A percentile compares a stretch with the other conserved stretches of the same genome.
These are phyloP conservation scores for Tylochromis polylepis DNA, from an alignment of 2,113 vertebrate genomes.

Conservation along the genomic window DNA sequence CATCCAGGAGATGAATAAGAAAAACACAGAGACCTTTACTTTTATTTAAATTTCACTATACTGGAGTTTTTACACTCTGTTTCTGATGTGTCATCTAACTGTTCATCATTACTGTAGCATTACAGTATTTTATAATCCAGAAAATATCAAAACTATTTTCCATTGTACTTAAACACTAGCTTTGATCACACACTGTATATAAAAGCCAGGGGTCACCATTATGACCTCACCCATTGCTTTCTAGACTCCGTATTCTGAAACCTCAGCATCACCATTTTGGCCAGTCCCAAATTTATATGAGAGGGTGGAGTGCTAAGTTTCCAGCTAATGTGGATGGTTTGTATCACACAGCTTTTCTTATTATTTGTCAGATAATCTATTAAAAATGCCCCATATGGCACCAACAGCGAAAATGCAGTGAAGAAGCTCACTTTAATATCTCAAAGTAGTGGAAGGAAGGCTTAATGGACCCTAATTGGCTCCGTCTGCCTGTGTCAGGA, in stretches of 20 bases:
- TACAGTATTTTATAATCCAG: neutral
- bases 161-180: neutral
- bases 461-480: rapidly evolving
- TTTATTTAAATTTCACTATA: neutral
- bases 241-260: neutral
- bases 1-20: neutral
- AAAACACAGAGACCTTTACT: neutral
- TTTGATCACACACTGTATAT: neutral
- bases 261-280: neutral
- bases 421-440: neutral
- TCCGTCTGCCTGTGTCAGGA: neutral
- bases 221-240: neutral
- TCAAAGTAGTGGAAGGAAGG: neutral
- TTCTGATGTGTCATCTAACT: neutral
- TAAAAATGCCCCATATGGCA: neutral
- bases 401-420: neutral
- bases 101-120: neutral
- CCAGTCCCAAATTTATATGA: neutral
- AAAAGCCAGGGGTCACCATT: neutral
- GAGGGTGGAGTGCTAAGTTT: neutral
- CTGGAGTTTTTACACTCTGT: neutral
- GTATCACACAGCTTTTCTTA: neutral
- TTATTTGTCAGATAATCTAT: neutral
- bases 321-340: rapidly evolving
- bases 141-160: neutral